Evolutionary conservation across 2,888 invertebrate genomes (phyloP).

Genomic region (Melanostoma mellinum): DNA sequence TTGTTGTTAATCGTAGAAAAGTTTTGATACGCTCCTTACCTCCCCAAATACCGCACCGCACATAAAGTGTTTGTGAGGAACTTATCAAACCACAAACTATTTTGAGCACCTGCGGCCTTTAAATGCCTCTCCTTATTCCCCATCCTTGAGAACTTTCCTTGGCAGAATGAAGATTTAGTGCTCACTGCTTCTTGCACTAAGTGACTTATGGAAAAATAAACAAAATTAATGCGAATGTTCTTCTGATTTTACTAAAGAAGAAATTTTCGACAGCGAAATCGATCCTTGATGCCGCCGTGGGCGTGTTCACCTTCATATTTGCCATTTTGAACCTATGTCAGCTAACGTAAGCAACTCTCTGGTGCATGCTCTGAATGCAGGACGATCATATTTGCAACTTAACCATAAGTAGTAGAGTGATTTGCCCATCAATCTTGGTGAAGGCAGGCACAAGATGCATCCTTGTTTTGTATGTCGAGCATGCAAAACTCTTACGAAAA

Average conservation of each 20-base stretch:
- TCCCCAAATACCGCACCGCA: neutral
- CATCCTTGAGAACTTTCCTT: neutral
- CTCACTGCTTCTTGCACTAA: neutral
- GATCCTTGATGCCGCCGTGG: conserved; percentile 20
- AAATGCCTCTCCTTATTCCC: neutral
- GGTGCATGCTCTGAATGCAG: conserved; percentile 47
- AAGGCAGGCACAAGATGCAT: conserved; percentile 36
- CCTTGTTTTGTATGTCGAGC: conserved; percentile 48
- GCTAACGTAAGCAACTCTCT: conserved; percentile 4
- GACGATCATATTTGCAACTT: conserved; percentile 44
- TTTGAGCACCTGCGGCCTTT: conserved; percentile 47
- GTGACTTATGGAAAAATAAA: conserved; percentile 6
- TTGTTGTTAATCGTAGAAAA: neutral
- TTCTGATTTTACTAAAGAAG: conserved; percentile 1
- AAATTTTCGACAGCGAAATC: no score
- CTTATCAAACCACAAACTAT: conserved; percentile 45
- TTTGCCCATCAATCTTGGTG: conserved; percentile 52
- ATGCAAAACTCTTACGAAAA: conserved; percentile 46
- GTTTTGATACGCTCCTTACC: neutral
- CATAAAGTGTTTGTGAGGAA: conserved; percentile 43
- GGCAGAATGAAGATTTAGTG: no score
- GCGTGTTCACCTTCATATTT: neutral
- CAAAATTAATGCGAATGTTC: conserved; percentile 11
- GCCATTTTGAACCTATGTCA: neutral
- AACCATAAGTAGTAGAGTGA: conserved; percentile 22